Evolutionary conservation across 92 coral and sea anemone species (phyloP), one percentile per base, ranked within the genome.

Genomic region (Micromussa lordhowensis): DNA sequence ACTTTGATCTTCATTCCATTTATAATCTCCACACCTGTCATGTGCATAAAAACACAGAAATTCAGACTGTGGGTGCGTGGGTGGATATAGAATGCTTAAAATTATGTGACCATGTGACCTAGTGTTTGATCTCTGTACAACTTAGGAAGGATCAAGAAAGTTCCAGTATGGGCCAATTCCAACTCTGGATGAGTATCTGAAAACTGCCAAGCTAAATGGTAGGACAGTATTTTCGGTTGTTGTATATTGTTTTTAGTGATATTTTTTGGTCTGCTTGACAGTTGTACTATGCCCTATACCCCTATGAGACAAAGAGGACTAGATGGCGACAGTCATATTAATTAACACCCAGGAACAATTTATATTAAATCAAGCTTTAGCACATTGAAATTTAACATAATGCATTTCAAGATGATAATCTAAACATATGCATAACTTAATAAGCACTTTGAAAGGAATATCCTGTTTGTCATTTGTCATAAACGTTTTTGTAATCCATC

Each of bases 191-290:
- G 96, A 91, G 77, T 95, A 86, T 55, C 83, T 95, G 81, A 94
- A 90, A 78, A 87, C 94, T 81, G 98, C 98, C 51, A 95, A 94
- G 64, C 93, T 94, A 82, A 94, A 93, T 85, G 98, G 98, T 95
- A 85, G n/a, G 63, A 22, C 30, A 17, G 44, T 70, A 36, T 57
- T 35, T 24, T 58, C 32, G 0, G 30, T 9, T 72, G 22, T 29
- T 34, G 3, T 73, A 35, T 0, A 44, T 4, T 40, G 48, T 40
- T 40, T 40, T 44, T 44, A 44, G 49, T 18, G 13, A 72, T n/a
- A 24, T 19, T 24, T 24, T 63, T n/a, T 3, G 26, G 29, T 63
- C 13, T n/a, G 26, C 66, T 3, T 61, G 26, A 61, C 11, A 61
- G 30, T 1, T 2, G 6, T 61, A 26, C 26, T 22, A n/a, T n/a